Base-by-base conservation (phyloP, 2,888 invertebrate genomes). In the Laspeyria flexula region DNA sequence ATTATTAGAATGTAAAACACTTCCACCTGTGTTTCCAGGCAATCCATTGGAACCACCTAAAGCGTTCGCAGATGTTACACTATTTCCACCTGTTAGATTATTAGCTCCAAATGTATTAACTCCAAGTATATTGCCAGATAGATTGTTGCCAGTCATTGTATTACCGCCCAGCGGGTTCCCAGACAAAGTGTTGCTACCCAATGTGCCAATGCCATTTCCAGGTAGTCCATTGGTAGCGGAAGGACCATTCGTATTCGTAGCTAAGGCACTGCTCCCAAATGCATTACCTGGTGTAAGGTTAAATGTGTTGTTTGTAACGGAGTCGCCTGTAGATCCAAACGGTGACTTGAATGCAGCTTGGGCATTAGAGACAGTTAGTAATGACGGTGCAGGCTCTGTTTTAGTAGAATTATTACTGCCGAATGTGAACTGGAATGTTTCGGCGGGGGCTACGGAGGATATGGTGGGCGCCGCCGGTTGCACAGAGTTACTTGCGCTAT, bases 351-450 rank as follows among this genome's bases (percentile, higher is more conserved):
- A 70, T 41, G 53, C 10, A 13, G 48, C 7, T 16, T 44, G 51
- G 4, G 44, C 1, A 2, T 44, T 41, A 13, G 40, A 31, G 16
- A 12, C 5, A n/a, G 23, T 51, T 60, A 42, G 45, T 39, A 51
- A 35, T 4, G 41, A 29, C 9, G 44, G 48, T 11, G 60, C 40
- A 9, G 63, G 30, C 23, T 81, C 78, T 9, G 71, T 53, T 54
- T 75, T 73, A n/a, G 52, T 13, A 0, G 45, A n/a, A 21, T 47
- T 1, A 38, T 65, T 78, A 37, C 44, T 71, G 5, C 81, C 78
- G 49, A 90, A 89, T 7, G 68, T 69, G 40, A 90, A 90, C 42
- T 71, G 81, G 42, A 88, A 87, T 52, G 83, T 79, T 46, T 82
- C 86, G 1, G 64, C 23, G 30, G 65, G 63, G 11, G 31, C 12